Conservation (phyloP, 1,140 invertebrate species). For the Andricus grossulariae region DNA sequence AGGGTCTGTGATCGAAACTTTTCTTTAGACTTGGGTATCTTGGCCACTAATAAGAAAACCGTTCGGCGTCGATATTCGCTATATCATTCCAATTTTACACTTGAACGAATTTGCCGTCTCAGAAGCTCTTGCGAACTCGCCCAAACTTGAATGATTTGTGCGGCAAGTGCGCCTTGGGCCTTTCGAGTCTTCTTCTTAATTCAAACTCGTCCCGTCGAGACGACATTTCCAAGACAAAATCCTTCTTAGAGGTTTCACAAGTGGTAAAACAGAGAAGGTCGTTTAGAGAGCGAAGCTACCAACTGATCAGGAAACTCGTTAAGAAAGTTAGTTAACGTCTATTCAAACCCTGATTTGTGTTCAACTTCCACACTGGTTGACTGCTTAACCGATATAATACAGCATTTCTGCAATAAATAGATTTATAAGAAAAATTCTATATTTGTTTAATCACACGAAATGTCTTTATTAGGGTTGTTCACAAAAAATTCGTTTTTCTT, state of each 20-base stretch:
- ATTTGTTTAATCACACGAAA: not conserved
- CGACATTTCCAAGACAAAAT: conserved; percentile 53
- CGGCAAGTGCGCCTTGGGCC: conserved; percentile 45
- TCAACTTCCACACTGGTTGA: not conserved
- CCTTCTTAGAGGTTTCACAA: conserved; percentile 43
- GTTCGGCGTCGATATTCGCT: conserved; percentile 53
- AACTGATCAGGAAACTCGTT: conserved; percentile 38
- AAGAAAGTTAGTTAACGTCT: conserved; percentile 33
- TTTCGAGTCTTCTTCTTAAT: conserved; percentile 55
- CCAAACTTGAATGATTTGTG: conserved; percentile 70
- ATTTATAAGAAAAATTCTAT: not conserved
- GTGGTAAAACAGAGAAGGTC: conserved; percentile 25
- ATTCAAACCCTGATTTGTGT: conserved; percentile 37
- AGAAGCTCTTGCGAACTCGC: conserved; percentile 58
- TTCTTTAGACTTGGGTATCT: conserved; percentile 43
- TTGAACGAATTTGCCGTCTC: conserved; percentile 58
- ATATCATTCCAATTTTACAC: conserved; percentile 73
- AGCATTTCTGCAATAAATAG: not conserved
- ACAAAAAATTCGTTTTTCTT: too few species aligned
- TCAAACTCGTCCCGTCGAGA: conserved; percentile 53
- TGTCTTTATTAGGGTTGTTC: not conserved
- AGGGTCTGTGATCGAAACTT: conserved; percentile 62
- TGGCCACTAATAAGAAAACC: conserved; percentile 41
- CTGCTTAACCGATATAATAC: conserved; percentile 5
- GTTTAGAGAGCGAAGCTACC: conserved; percentile 40